Evolutionary conservation across 2,888 invertebrate species (phyloP).

Genomic region (Drosophila phalerata): DNA sequence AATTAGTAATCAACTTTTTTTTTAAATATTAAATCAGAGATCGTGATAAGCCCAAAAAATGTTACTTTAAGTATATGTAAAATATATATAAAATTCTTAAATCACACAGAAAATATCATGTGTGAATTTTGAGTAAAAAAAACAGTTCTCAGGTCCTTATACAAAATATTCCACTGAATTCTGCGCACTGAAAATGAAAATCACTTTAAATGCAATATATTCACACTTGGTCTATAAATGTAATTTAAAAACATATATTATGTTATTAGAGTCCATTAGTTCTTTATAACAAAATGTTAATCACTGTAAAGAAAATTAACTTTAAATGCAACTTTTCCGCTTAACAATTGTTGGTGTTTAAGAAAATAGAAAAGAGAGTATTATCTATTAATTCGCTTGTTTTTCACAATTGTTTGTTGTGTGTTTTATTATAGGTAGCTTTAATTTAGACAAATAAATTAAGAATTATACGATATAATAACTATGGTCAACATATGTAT

Average conservation of each 20-base stretch:
- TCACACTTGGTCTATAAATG: not conserved
- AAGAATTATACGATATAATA: constrained; percentile 80
- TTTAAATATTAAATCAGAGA: not conserved
- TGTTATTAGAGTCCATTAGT: not conserved
- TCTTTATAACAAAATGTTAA: not conserved
- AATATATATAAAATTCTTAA: not conserved
- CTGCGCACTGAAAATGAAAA: not conserved
- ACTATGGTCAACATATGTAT: constrained; percentile 71
- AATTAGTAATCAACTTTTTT: too few relatives aligned
- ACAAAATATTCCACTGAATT: not conserved
- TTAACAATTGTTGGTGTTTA: not conserved
- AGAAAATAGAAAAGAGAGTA: not conserved
- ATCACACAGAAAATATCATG: not conserved
- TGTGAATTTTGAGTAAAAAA: not conserved
- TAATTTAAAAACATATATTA: not conserved
- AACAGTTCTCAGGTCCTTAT: not conserved
- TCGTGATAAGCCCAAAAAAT: not conserved
- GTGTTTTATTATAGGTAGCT: constrained; percentile 74
- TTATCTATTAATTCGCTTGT: constrained; percentile 21
- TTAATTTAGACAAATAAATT: constrained; percentile 79
- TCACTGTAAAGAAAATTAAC: constrained; percentile 1
- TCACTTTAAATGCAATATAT: not conserved
- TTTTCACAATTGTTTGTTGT: constrained; percentile 45
- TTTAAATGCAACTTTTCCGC: not conserved
- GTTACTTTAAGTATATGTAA: too few relatives aligned